phyloP scores from a whole-genome alignment of 2,888 invertebrate genomes.

The Andrena flavipes region DNA sequence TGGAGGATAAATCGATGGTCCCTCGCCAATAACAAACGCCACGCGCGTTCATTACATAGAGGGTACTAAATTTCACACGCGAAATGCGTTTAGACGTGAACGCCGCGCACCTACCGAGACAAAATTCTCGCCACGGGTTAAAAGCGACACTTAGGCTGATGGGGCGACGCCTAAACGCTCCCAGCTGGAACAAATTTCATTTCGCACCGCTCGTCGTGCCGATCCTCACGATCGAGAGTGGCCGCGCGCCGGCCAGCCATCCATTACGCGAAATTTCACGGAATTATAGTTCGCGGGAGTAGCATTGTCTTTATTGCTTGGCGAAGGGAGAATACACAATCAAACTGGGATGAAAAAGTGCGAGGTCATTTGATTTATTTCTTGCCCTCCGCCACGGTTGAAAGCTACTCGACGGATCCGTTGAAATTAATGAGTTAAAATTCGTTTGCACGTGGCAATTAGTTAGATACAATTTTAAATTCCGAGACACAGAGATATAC shows the following conservation, averaged over 20 bases:
- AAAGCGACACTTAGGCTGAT: conserved; percentile 46
- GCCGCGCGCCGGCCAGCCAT: background rate
- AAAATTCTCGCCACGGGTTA: conserved; percentile 49
- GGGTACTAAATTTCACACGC: conserved; percentile 11
- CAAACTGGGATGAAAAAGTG: too few species aligned
- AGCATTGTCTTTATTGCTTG: too few species aligned
- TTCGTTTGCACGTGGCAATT: too few species aligned
- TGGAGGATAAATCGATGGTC: background rate
- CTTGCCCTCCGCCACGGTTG: too few species aligned
- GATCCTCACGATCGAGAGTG: conserved; percentile 8
- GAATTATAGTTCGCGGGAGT: too few species aligned
- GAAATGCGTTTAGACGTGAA: conserved; percentile 31
- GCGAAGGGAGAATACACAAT: too few species aligned
- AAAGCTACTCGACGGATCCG: too few species aligned
- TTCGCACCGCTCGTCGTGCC: conserved; percentile 8
- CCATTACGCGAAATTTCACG: conserved; percentile 3
- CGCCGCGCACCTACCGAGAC: conserved; percentile 30
- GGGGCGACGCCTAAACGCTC: conserved; percentile 28
- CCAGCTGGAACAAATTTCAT: conserved; percentile 43
- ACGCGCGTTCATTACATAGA: conserved; percentile 11
- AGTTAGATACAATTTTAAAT: too few species aligned
- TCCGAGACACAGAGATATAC: too few species aligned
- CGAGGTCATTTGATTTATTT: too few species aligned
- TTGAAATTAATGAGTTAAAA: too few species aligned
- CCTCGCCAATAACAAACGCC: conserved; percentile 7